Conservation (phyloP, 2,888 invertebrate genomes). For the Agrilus cyanescens region DNA sequence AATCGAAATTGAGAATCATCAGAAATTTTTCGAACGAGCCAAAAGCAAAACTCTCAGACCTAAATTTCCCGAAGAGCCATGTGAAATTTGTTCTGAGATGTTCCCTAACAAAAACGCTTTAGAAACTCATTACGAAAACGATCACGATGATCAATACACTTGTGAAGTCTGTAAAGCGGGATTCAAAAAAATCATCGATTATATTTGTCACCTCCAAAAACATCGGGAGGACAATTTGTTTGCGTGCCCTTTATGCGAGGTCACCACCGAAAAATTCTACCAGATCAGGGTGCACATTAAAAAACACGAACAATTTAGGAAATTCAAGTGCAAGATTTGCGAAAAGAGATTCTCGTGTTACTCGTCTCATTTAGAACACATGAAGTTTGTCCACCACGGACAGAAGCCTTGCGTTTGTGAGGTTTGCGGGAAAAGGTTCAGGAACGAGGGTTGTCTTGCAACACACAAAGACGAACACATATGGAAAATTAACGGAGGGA, state of each 20-base stretch:
- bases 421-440: conserved; percentile 26
- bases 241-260: conserved; percentile 13
- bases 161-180: conserved; percentile 20
- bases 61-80: too few relatives aligned
- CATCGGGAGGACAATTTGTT: conserved; percentile 11
- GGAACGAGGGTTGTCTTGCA: conserved; percentile 22
- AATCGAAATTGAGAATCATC: too few relatives aligned
- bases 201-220: conserved; percentile 12
- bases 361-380: conserved; percentile 21
- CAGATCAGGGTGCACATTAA: conserved; percentile 17
- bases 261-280: conserved; percentile 11
- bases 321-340: conserved; percentile 24
- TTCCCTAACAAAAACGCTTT: conserved; percentile 12
- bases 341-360: conserved; percentile 23
- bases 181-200: conserved; percentile 19
- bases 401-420: conserved; percentile 26
- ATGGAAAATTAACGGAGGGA: conserved; percentile 26
- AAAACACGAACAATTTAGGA: conserved; percentile 17
- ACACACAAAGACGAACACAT: conserved; percentile 22
- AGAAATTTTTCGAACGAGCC: too few relatives aligned
- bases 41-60: too few relatives aligned
- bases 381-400: conserved; percentile 24
- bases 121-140: conserved; percentile 20
- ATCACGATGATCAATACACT: conserved; percentile 18
- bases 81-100: too few relatives aligned